Evolutionary conservation across 2,888 invertebrate species (phyloP).

Genomic region (Nephrotoma appendiculata): DNA sequence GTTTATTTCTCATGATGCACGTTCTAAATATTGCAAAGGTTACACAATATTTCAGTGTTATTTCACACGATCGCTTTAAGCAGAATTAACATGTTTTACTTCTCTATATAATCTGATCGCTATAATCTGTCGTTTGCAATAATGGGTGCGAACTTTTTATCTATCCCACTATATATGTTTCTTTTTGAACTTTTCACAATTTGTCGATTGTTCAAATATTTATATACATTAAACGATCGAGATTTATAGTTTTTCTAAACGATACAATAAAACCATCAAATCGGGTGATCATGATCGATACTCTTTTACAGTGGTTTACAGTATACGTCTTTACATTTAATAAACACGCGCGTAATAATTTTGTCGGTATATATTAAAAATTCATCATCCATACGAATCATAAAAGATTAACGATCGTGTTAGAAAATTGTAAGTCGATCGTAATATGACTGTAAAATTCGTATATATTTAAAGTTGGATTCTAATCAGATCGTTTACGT

Average conservation of each 20-base stretch:
- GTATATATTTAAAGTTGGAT: background rate
- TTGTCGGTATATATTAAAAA: background rate
- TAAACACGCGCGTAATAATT: background rate
- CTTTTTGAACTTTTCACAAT: too few relatives aligned
- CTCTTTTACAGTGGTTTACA: too few relatives aligned
- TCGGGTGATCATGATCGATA: too few relatives aligned
- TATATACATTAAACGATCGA: background rate
- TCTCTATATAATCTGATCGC: too few relatives aligned
- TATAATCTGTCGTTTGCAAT: too few relatives aligned
- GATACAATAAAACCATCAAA: background rate
- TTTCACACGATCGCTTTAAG: background rate
- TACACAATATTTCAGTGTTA: background rate
- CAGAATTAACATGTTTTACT: background rate
- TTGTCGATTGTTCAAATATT: background rate
- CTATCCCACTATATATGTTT: too few relatives aligned
- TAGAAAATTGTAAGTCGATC: background rate
- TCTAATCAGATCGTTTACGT: background rate
- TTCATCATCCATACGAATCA: background rate
- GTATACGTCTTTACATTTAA: too few relatives aligned
- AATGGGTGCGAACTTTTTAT: too few relatives aligned
- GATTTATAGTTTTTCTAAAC: background rate
- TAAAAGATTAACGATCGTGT: background rate
- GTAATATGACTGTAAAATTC: background rate
- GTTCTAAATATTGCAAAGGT: background rate
- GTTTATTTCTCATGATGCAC: background rate